A percentile compares a stretch with the other conserved stretches of the same genome.
Conservation (phyloP, 2,113 vertebrate species). For the Aramus guarauna region DNA sequence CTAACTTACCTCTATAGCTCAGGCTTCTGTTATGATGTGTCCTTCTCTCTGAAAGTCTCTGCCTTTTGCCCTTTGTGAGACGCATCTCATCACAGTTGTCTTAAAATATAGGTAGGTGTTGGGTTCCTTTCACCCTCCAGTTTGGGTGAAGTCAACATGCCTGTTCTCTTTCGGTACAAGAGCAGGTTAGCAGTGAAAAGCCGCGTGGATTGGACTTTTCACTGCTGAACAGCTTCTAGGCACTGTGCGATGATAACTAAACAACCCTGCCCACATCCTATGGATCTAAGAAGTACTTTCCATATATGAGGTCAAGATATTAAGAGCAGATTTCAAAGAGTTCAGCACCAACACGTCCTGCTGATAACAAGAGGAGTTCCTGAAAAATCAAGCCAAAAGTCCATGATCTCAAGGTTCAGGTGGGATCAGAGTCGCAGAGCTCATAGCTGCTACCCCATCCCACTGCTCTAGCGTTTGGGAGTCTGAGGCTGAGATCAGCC, state of each 20-base stretch:
- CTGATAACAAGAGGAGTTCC: neutral
- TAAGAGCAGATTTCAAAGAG: neutral
- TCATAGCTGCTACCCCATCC: neutral
- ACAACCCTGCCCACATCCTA: neutral
- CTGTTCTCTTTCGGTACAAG: accelerated
- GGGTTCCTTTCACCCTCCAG: neutral
- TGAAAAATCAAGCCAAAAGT: neutral
- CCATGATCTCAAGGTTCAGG: neutral
- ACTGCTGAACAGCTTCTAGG: neutral
- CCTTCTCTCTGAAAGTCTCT: neutral
- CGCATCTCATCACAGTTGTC: neutral
- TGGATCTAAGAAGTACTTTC: neutral
- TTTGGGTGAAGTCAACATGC: neutral
- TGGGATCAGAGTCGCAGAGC: neutral
- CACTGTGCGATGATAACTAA: neutral
- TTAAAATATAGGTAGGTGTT: neutral
- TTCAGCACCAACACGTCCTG: neutral
- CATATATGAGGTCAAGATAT: neutral
- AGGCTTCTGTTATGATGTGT: neutral
- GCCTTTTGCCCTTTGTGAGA: neutral
- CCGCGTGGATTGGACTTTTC: neutral
- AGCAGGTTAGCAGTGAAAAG: neutral
- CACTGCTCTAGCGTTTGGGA: neutral
- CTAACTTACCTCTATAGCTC: neutral
- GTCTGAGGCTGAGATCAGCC: neutral